phyloP scores from a whole-genome alignment of 2,113 vertebrate genomes.

The Stegastes partitus region DNA sequence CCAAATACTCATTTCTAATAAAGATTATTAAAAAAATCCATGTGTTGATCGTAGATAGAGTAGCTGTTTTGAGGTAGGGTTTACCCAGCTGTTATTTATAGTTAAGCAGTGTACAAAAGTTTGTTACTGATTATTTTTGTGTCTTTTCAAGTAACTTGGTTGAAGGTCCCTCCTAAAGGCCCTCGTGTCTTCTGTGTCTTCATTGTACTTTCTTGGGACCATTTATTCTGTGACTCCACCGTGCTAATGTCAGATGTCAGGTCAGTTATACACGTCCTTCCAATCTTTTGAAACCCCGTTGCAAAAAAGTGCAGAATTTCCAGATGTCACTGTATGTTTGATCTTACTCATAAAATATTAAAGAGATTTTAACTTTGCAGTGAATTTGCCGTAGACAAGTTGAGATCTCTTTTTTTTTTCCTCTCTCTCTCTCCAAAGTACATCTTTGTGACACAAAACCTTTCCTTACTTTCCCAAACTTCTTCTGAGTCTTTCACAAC shows the following conservation, averaged over 20 bases:
- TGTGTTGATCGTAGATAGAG: too few species aligned
- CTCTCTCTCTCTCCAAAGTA: background rate
- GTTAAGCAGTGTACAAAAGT: too few species aligned
- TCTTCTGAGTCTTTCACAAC: background rate
- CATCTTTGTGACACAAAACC: conserved; percentile 1
- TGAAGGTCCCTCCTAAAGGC: too few species aligned
- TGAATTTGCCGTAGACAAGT: background rate
- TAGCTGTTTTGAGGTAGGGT: too few species aligned
- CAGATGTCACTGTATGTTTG: conserved; percentile 15
- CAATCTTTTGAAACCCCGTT: background rate
- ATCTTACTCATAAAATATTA: conserved; percentile 32
- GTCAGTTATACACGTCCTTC: background rate
- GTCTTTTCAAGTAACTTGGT: too few species aligned
- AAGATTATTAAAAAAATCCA: too few species aligned
- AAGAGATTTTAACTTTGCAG: conserved; percentile 4
- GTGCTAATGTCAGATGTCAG: conserved; percentile 7
- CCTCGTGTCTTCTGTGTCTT: too few species aligned
- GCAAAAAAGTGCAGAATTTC: background rate
- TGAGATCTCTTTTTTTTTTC: too few species aligned
- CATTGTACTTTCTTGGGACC: background rate
- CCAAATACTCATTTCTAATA: too few species aligned
- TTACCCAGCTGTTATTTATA: too few species aligned
- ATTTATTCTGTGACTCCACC: background rate
- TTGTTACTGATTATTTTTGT: too few species aligned
- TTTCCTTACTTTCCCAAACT: conserved; percentile 8